Percentiles rank a stretch among this genome's conserved stretches.
Evolutionary conservation across 2,888 invertebrate genomes (phyloP).

Genomic region (Clitarchus hookeri): DNA sequence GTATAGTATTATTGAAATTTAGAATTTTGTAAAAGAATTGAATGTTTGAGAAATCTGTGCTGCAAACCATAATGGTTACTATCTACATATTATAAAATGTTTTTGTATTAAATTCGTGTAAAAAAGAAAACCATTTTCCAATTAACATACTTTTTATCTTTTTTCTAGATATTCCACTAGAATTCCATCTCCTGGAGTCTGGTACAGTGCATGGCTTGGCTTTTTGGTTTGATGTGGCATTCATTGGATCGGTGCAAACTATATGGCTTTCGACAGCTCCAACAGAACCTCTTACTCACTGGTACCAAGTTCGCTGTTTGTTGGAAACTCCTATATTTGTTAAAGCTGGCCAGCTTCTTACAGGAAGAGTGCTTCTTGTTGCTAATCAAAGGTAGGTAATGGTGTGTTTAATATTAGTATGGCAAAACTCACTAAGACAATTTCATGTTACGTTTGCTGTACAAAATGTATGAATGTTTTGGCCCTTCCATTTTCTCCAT

Average conservation of each 20-base stretch:
- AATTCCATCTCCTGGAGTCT: conserved; percentile 89
- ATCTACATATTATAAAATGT: too few relatives aligned
- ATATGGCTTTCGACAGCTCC: conserved; percentile 98
- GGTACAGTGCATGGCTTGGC: conserved; percentile 96
- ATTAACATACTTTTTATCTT: neutral
- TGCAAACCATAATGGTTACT: too few relatives aligned
- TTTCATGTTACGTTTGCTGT: too few relatives aligned
- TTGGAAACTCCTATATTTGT: conserved; percentile 92
- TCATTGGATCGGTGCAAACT: conserved; percentile 85
- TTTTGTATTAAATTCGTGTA: too few relatives aligned
- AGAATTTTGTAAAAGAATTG: too few relatives aligned
- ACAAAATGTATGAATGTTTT: too few relatives aligned
- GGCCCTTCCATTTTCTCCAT: too few relatives aligned
- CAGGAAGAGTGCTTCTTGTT: conserved; percentile 83
- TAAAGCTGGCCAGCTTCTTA: conserved; percentile 89
- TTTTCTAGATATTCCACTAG: conserved; percentile 80
- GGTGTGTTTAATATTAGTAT: too few relatives aligned
- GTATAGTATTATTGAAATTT: too few relatives aligned
- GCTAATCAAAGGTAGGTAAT: conserved; percentile 83
- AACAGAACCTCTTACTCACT: conserved; percentile 96
- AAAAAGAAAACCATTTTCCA: too few relatives aligned
- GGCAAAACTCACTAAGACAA: too few relatives aligned
- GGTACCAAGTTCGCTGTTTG: conserved; percentile 98
- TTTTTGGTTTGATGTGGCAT: conserved; percentile 99
- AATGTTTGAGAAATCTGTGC: too few relatives aligned